Conservation (phyloP, 2,797 vertebrate species). For the Parauchenoglanis ngamensis region DNA sequence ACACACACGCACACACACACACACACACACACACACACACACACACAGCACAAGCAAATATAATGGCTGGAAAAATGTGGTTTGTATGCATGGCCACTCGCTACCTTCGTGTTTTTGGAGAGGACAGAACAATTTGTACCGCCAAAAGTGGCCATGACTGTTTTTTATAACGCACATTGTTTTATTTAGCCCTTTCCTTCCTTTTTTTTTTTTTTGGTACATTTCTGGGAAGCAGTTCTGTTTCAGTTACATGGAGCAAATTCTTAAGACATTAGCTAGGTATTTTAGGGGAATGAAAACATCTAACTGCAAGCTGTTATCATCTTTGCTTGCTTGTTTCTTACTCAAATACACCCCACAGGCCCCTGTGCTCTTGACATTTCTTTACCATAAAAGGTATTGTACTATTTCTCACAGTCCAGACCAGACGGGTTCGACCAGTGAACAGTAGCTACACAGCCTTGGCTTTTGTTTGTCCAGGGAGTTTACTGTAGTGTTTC, state of each 20-base stretch:
- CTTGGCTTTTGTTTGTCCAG: neutral
- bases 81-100: slow-evolving; percentile 3
- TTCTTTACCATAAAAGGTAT: slow-evolving; percentile 79
- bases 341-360: slow-evolving; percentile 11
- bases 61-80: slow-evolving; percentile 20
- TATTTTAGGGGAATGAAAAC: slow-evolving; percentile 74
- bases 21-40: neutral
- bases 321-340: slow-evolving; percentile 57
- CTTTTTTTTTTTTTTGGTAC: neutral
- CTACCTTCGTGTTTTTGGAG: slow-evolving; percentile 17
- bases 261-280: slow-evolving; percentile 66
- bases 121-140: slow-evolving; percentile 16
- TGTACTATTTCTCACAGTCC: slow-evolving; percentile 57
- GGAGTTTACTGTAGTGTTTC: neutral
- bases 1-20: too few species aligned
- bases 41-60: neutral
- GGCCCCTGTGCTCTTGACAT: slow-evolving; percentile 67
- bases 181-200: slow-evolving; percentile 39
- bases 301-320: slow-evolving; percentile 61
- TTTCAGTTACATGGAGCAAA: slow-evolving; percentile 63
- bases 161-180: slow-evolving; percentile 23
- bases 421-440: slow-evolving; percentile 54
- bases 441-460: slow-evolving; percentile 35
- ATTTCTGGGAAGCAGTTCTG: slow-evolving; percentile 50
- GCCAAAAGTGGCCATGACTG: neutral